These are phyloP conservation scores for Phacellophora camtschatica DNA, from an alignment of 30 jellyfish, hydroid and myxozoan genomes.

Conservation along the genomic window DNA sequence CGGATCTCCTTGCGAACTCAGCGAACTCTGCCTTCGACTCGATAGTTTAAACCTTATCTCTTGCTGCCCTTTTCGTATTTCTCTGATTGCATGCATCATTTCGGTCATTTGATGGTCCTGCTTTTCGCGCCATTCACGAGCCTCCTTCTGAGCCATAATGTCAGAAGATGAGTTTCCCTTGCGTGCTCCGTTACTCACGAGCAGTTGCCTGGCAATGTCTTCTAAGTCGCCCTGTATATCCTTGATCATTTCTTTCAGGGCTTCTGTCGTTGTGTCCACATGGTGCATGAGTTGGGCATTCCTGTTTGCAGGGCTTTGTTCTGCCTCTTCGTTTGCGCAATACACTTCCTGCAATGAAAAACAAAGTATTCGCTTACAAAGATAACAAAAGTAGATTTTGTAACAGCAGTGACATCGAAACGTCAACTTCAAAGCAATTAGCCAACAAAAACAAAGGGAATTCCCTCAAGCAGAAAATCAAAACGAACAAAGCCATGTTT, in stretches of 20 bases:
- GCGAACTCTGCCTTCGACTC: constrained; percentile 67
- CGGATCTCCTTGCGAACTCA: constrained; percentile 61
- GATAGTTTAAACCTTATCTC: constrained; percentile 33
- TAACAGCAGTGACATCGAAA: no score
- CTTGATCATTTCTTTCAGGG: constrained; percentile 66
- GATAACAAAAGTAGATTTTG: no score
- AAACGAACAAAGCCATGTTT: no score
- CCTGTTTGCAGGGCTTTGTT: constrained; percentile 61
- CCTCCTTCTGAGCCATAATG: constrained; percentile 61
- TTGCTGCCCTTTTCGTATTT: constrained; percentile 47
- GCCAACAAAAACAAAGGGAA: no score
- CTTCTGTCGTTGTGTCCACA: constrained; percentile 70
- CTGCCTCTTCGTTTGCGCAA: constrained; percentile 75
- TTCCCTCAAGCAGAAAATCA: no score
- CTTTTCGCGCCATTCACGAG: constrained; percentile 69
- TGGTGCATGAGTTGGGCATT: constrained; percentile 71
- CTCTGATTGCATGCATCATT: constrained; percentile 43
- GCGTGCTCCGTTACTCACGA: constrained; percentile 27
- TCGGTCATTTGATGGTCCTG: constrained; percentile 35
- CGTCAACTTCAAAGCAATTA: no score
- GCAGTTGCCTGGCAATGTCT: constrained; percentile 49
- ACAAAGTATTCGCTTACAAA: not conserved
- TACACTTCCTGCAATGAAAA: constrained; percentile 64
- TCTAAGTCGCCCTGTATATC: constrained; percentile 49
- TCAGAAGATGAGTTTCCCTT: constrained; percentile 41